Evolutionary conservation across 2,888 invertebrate species (phyloP).

Genomic region (Parnassius glacialis): DNA sequence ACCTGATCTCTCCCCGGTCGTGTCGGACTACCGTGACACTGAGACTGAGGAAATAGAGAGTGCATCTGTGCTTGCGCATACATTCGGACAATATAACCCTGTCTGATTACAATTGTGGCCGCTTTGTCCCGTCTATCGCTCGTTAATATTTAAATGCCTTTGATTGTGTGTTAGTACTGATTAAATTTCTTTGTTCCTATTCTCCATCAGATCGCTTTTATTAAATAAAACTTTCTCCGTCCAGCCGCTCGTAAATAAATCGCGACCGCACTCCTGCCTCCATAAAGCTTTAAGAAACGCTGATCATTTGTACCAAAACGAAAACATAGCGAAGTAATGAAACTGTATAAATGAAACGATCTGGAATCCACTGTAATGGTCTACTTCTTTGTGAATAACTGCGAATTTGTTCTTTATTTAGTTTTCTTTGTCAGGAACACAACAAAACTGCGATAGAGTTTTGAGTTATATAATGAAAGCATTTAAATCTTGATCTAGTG

Average conservation of each 20-base stretch:
- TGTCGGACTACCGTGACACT: too few species aligned
- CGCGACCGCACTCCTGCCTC: slow-evolving; percentile 27
- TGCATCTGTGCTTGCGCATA: too few species aligned
- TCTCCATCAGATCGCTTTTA: slow-evolving; percentile 41
- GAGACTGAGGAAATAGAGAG: too few species aligned
- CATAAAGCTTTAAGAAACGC: slow-evolving; percentile 5
- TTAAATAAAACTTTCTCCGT: slow-evolving; percentile 48
- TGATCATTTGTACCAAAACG: not conserved
- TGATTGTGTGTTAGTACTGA: too few species aligned
- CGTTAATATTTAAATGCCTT: too few species aligned
- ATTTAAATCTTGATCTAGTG: too few species aligned
- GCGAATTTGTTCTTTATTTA: not conserved
- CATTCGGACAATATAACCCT: too few species aligned
- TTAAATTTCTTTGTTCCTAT: slow-evolving; percentile 23
- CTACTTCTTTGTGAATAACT: slow-evolving; percentile 5
- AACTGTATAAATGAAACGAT: slow-evolving; percentile 1
- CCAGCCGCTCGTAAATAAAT: slow-evolving; percentile 32
- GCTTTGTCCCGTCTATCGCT: too few species aligned
- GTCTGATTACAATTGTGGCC: too few species aligned
- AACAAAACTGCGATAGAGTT: too few species aligned
- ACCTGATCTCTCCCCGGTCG: too few species aligned
- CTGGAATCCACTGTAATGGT: slow-evolving; percentile 4
- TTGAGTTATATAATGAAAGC: too few species aligned
- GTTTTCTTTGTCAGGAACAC: not conserved
- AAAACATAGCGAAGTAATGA: slow-evolving; percentile 2